These are phyloP conservation scores for Ganaspis brasiliensis DNA, from an alignment of 2,888 invertebrate genomes.

Conservation along the genomic window DNA sequence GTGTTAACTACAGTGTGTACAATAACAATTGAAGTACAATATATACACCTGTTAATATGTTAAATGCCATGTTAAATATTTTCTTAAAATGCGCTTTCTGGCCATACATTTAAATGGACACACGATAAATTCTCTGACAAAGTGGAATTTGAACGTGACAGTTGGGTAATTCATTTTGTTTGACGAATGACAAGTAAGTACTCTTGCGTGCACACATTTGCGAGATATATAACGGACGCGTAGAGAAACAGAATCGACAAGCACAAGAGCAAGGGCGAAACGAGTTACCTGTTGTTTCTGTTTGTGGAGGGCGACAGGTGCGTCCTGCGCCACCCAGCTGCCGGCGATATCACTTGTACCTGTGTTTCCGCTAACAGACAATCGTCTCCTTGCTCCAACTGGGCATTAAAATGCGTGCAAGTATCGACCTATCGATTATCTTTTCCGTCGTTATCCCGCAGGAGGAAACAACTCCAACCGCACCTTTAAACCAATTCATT, in stretches of 20 bases:
- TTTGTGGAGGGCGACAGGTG: slow-evolving; percentile 77
- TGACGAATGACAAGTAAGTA: slow-evolving; percentile 56
- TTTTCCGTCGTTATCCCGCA: slow-evolving; percentile 57
- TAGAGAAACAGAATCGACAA: slow-evolving; percentile 62
- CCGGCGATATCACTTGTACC: slow-evolving; percentile 72
- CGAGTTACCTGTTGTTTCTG: slow-evolving; percentile 73
- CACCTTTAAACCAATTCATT: slow-evolving; percentile 41
- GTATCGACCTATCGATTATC: slow-evolving; percentile 58
- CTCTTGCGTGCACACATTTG: slow-evolving; percentile 57
- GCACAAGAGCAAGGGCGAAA: slow-evolving; percentile 45
- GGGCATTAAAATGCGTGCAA: slow-evolving; percentile 37
- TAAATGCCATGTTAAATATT: too few species aligned
- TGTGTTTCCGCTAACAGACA: slow-evolving; percentile 61
- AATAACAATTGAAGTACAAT: too few species aligned
- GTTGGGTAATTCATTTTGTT: slow-evolving; percentile 55
- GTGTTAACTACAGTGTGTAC: too few species aligned
- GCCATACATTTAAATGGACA: too few species aligned
- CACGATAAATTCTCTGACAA: too few species aligned
- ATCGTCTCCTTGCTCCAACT: slow-evolving; percentile 45
- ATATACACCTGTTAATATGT: too few species aligned
- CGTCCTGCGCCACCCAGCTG: slow-evolving; percentile 76
- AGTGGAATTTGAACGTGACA: slow-evolving; percentile 53
- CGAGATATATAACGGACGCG: slow-evolving; percentile 61
- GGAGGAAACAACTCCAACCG: slow-evolving; percentile 27
- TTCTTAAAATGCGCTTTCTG: too few species aligned